Percentiles rank a stretch among this genome's conserved stretches.
Evolutionary conservation across 2,113 vertebrate species (phyloP).

Genomic region (Actinemys pallida): DNA sequence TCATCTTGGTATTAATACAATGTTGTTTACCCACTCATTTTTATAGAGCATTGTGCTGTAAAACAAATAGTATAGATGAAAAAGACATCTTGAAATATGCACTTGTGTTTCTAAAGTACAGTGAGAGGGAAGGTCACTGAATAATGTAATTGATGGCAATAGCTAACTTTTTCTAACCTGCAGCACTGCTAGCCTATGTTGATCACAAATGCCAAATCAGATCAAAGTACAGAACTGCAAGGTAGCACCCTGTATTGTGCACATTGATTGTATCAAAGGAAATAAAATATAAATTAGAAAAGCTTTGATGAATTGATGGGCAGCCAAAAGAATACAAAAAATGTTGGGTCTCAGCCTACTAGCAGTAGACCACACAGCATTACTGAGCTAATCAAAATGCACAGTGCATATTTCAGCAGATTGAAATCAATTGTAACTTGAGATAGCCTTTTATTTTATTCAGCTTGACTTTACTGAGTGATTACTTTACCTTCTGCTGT

Average conservation of each 20-base stretch:
- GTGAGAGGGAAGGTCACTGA: conserved; percentile 62
- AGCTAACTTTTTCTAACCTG: conserved; percentile 54
- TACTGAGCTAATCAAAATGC: conserved; percentile 68
- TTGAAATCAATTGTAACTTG: conserved; percentile 77
- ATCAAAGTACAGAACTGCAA: conserved; percentile 64
- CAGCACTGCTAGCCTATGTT: conserved; percentile 18
- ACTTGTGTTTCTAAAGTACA: conserved; percentile 63
- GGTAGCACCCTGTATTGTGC: conserved; percentile 62
- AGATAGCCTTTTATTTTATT: conserved; percentile 77
- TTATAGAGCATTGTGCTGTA: conserved; percentile 25
- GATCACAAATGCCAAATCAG: conserved; percentile 57
- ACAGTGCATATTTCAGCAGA: conserved; percentile 65
- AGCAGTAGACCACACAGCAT: conserved; percentile 12
- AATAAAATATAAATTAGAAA: conserved; percentile 70
- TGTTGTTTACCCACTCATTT: conserved; percentile 66
- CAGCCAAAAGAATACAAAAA: conserved; percentile 49
- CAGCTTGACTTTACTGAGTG: conserved; percentile 69
- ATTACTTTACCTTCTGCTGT: conserved; percentile 72
- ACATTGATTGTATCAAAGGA: conserved; percentile 62
- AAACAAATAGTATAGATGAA: conserved; percentile 58
- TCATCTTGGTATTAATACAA: conserved; percentile 58
- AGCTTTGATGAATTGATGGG: conserved; percentile 67
- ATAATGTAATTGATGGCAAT: conserved; percentile 61
- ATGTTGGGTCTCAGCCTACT: conserved; percentile 16
- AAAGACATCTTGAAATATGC: conserved; percentile 69